Conservation (phyloP, 2,888 invertebrate species). For the Andricus quercusramuli region DNA sequence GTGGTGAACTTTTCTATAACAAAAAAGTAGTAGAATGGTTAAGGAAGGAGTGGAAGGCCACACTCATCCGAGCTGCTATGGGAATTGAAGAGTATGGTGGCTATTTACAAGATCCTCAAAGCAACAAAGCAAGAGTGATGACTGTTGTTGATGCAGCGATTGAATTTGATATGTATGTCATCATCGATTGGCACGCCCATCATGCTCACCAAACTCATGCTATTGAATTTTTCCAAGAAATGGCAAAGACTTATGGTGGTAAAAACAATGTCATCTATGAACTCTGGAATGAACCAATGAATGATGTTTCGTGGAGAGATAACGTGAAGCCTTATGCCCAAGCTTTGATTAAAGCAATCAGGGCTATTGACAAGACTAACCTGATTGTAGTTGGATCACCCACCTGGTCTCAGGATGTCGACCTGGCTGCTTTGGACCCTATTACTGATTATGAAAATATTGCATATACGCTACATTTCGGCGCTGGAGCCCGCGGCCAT, state of each 20-base stretch:
- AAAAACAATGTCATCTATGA: not conserved
- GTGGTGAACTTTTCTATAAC: not conserved
- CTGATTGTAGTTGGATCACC: not conserved
- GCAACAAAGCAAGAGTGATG: not conserved
- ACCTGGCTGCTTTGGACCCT: not conserved
- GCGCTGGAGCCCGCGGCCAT: not conserved
- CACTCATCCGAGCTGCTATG: not conserved
- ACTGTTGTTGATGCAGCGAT: not conserved
- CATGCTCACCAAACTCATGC: not conserved
- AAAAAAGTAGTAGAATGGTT: not conserved
- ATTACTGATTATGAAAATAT: not conserved
- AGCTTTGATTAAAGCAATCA: not conserved
- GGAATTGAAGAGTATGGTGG: not conserved
- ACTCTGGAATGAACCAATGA: not conserved
- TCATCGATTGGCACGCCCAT: not conserved
- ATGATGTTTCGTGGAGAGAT: not conserved
- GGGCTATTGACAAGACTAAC: not conserved
- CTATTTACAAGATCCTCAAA: not conserved
- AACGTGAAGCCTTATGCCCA: not conserved
- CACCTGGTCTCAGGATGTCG: not conserved
- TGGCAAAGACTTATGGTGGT: not conserved
- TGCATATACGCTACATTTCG: not conserved
- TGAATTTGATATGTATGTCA: not conserved
- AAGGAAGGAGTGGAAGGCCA: not conserved
- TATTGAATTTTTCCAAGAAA: not conserved